Conservation (phyloP, 2,888 invertebrate species). For the Dascillus cervinus region DNA sequence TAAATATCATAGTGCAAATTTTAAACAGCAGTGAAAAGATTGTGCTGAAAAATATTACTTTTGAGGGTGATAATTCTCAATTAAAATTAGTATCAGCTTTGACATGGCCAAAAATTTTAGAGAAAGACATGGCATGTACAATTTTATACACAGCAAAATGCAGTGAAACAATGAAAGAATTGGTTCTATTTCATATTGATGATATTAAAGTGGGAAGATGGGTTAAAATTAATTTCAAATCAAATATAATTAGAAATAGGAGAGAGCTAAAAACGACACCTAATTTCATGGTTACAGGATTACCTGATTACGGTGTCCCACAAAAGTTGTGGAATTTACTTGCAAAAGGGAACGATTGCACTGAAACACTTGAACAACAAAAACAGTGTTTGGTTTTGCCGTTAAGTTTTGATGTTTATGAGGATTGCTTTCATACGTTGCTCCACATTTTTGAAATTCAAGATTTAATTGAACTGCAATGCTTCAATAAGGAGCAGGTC, state of each 20-base stretch:
- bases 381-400: constrained; percentile 49
- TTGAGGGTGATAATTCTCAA: too few species aligned
- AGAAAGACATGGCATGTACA: too few species aligned
- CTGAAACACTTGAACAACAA: constrained; percentile 29
- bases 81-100: too few species aligned
- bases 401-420: constrained; percentile 54
- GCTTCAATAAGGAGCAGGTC: constrained; percentile 59
- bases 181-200: constrained; percentile 53
- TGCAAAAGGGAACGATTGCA: constrained; percentile 34
- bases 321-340: constrained; percentile 37
- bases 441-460: too few species aligned
- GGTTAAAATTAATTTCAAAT: too few species aligned
- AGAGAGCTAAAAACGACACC: too few species aligned
- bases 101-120: too few species aligned
- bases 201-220: constrained; percentile 54
- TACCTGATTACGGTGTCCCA: constrained; percentile 45
- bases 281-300: constrained; percentile 52
- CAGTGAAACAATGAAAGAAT: constrained; percentile 54
- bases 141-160: constrained; percentile 52
- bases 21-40: constrained; percentile 43
- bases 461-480: constrained; percentile 55
- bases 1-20: constrained; percentile 43
- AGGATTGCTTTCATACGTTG: constrained; percentile 62
- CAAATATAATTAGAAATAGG: constrained; percentile 40
- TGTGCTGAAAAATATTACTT: constrained; percentile 40